A percentile compares a stretch with the other conserved stretches of the same genome.
Conservation (phyloP, 2,888 invertebrate genomes). For the Yponomeuta malinellus region DNA sequence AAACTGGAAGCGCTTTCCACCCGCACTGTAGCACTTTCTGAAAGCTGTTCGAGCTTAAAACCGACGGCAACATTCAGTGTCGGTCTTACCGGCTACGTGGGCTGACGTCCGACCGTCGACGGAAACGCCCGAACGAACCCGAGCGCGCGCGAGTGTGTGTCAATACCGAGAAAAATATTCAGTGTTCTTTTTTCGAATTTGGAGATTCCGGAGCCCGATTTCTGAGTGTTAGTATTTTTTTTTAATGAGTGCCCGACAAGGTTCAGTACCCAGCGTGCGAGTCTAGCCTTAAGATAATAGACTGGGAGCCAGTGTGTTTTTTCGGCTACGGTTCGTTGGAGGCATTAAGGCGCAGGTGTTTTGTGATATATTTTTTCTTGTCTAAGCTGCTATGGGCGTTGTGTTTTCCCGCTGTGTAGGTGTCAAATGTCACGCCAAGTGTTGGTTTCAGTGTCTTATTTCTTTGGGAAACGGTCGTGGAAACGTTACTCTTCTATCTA, state of each 20-base stretch:
- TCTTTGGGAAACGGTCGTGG: neutral
- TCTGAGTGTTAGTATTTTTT: constrained; percentile 7
- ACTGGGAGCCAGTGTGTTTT: constrained; percentile 3
- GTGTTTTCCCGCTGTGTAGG: neutral
- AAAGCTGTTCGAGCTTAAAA: neutral
- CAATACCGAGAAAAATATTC: neutral
- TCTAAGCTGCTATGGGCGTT: neutral
- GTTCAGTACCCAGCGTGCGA: constrained; percentile 1
- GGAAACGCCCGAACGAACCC: constrained; percentile 2
- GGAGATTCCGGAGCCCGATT: neutral
- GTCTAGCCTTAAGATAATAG: neutral
- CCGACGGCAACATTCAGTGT: neutral
- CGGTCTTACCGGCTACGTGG: neutral
- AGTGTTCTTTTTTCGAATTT: neutral
- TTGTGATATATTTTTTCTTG: neutral
- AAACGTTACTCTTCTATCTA: neutral
- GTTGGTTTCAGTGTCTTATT: neutral
- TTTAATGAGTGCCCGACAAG: neutral
- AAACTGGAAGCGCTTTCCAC: neutral
- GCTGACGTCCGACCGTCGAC: neutral
- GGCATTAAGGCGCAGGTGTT: constrained; percentile 5
- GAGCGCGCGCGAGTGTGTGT: constrained; percentile 4
- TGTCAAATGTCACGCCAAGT: constrained; percentile 1
- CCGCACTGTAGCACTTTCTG: neutral
- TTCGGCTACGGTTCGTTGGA: constrained; percentile 2